Base-by-base conservation (phyloP, 2,113 vertebrate species). In the zebrafish (Danio rerio) region DNA sequence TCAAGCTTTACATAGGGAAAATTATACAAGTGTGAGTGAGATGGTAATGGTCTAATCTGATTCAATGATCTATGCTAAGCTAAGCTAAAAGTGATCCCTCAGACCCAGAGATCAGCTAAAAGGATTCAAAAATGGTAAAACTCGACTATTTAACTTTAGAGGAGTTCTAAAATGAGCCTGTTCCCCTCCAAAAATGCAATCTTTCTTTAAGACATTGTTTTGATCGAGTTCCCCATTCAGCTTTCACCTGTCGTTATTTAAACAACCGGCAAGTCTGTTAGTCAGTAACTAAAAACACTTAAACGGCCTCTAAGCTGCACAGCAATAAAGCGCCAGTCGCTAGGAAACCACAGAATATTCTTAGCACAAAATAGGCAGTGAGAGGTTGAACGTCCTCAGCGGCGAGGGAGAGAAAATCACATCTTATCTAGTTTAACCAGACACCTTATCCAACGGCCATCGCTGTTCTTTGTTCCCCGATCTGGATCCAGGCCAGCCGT, bases 331-430 rank as follows among this genome's bases (percentile, higher is more conserved):
- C 21, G 56, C 49, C 53, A 0, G 82, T 88, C 79, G 78, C 85
- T 85, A 84, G 75, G 85, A 83, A 63, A 87, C 84, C 63, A 70
- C 42, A 21, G 20, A 61, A 83, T 76, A 73, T 81, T 83, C 79
- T 82, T 53, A 74, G 83, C 78, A 88, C 63, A 80, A 80, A 77
- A 50, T 20, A 78, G 52, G 20, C 52, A 66, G 71, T 65, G 56
- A 73, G 63, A 83, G 49, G 52, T 77, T 70, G 81, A 83, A 56
- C 20, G 18, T 78, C 61, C 76, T 82, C 45, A 77, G 45, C 8
- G 63, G 18, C 16, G 61, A 77, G 71, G 16, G 52, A 53, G 71
- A 70, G 56, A 70, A 78, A 84, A 76, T 74, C 61, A 68, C 18
- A 58, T 72, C 77, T 80, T 87, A 85, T 84, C 86, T 82, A 56